Base-by-base conservation (phyloP, 2,888 invertebrate species). In the Diadegma fenestrale region DNA sequence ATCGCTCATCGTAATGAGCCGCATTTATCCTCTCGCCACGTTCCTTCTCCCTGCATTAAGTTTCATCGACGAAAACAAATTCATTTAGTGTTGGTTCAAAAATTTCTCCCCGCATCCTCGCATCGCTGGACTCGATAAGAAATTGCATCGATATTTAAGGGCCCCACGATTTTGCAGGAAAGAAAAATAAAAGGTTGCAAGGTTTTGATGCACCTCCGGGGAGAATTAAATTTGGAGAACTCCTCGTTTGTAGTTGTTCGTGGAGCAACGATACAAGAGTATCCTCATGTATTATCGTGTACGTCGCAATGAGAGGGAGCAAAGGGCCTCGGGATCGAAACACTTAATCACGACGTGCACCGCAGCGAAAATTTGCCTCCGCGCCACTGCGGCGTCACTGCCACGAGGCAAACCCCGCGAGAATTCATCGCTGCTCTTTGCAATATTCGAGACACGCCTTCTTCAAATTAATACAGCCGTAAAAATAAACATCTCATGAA, bases 391-490 rank as follows among this genome's bases (percentile, higher is more conserved):
- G 54, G 10, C 54, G 22, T 54, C 54, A 19, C 22, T 12, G 26
- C 58, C 51, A 19, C 51, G 51, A 51, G 0, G 8, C 19, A 51
- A 19, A n/a, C n/a, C n/a, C 51, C 19, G 17, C 19, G 26, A 73
- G 43, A 71, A 54, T 45, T 61, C 54, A 58, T 26, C 19, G 58
- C 77, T 19, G 41, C 17, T 73, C 43, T 83, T 86, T 76, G 85
- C 89, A 80, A 83, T 80, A 5, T 51, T 80, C 84, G 88, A 6
- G 45, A 63, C 45, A 51, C 66, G 58, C 33, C 69, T 89, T 88
- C 89, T 90, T 90, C 90, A 91, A 91, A 91, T 91, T 91, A 91
- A 91, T 91, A 89, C 88, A 89, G 89, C 58, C 33, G 33, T 68
- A 30, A 75, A 78, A 86, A 88, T 88, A 89, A 90, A 90, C 87